Evolutionary conservation across 2,113 vertebrate species (phyloP), one percentile per base, ranked within the genome.

Genomic region (Lutjanus erythropterus): DNA sequence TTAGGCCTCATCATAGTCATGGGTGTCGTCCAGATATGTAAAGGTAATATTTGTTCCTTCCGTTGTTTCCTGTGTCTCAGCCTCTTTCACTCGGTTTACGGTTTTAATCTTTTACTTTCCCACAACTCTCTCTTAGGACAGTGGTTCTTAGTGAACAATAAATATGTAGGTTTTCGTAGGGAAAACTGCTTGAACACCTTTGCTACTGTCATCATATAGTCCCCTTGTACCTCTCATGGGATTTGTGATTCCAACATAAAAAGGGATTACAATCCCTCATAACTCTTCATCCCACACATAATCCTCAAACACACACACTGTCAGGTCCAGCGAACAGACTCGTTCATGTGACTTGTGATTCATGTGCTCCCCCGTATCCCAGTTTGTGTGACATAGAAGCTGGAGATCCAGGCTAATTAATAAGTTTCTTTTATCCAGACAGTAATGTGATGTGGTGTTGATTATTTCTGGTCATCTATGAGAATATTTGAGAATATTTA

Each of bases 1-100:
- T 85, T 97, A 77, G 94, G 64, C 6, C 94, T 97, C 65, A 96
- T 96, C 91, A 96, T 96, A 42, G 35, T 95, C 86, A 96, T 92
- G 95, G 95, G 95, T 9, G 0, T 95, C 0, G 94, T 96, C 25
- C 96, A 97, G 89, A 95, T 97, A 82, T 96, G 94, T 92, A 96
- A 93, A 92, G 96, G 96, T 96, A 91, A 0, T 56, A 21, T 29
- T 73, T 41, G 3, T 0, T 41, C 2, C 47, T 1, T 47, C 15
- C 23, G 8, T 8, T 0, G 2, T n/a, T 3, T 21, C 66, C 5
- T n/a, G 23, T 73, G 2, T 21, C 7, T 19, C 23, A 9, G 6
- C 18, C 16, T 14, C 29, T 33, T 41, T 29, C 1, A 29, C 9
- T 4, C n/a, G 16, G n/a, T 14, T 0, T 21, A 21, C 16, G 64